Evolutionary conservation across 2,888 invertebrate species (phyloP).

Genomic region (Hydriomena furcata): DNA sequence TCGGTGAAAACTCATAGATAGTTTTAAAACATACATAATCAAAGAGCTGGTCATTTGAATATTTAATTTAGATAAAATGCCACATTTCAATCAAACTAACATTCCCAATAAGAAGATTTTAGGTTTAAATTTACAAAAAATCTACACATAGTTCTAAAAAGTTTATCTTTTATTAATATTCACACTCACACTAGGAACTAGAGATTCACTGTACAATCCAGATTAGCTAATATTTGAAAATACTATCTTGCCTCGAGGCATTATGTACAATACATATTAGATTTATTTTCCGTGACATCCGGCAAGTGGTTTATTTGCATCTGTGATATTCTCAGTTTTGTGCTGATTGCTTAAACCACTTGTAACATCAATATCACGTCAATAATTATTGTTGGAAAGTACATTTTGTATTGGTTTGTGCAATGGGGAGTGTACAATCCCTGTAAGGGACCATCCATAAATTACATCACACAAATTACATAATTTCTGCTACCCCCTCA

Average conservation of each 20-base stretch:
- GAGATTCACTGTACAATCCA: constrained; percentile 32
- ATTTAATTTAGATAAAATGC: constrained; percentile 2
- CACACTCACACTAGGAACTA: not conserved
- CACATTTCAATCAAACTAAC: not conserved
- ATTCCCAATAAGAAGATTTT: not conserved
- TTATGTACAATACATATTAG: constrained; percentile 12
- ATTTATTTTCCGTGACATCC: constrained; percentile 29
- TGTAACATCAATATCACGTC: constrained; percentile 16
- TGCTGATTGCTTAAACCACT: constrained; percentile 71
- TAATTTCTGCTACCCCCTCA: too few species aligned
- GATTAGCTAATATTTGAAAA: constrained; percentile 21
- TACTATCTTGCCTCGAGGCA: constrained; percentile 27
- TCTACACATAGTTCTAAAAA: not conserved
- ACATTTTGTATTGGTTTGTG: constrained; percentile 4
- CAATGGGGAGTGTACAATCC: constrained; percentile 8
- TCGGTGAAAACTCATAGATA: too few species aligned
- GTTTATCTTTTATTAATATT: not conserved
- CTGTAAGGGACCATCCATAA: too few species aligned
- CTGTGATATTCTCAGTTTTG: constrained; percentile 79
- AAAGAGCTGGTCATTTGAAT: not conserved
- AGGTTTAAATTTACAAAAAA: not conserved
- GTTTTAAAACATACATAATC: too few species aligned
- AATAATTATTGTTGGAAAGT: not conserved
- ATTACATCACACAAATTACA: too few species aligned
- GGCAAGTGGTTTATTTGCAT: constrained; percentile 61